Base-by-base conservation (phyloP, 2,888 invertebrate genomes). In the Eupsilia transversa region DNA sequence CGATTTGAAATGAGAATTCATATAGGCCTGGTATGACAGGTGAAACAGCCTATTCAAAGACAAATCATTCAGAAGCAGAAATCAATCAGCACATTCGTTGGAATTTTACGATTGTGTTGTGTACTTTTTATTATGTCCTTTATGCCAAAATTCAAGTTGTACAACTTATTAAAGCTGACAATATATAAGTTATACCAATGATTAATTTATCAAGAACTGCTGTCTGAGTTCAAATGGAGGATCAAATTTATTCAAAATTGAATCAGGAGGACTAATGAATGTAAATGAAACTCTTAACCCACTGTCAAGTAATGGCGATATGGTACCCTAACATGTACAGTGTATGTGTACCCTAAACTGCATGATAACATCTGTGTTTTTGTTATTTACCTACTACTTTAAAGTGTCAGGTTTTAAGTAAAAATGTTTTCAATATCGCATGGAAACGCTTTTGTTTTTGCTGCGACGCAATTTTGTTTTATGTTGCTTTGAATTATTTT, bases 401-500 rank as follows among this genome's bases (percentile, higher is more conserved):
- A 78, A 77, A 85, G 79, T 86, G 72, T 79, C 49, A 80, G 63
- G 52, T 74, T 72, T 74, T 73, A 67, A 79, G 74, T 72, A 43
- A 66, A 79, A 61, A 72, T 20, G n/a, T 68, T 74, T 72, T 61
- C 3, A 71, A 74, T 61, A 80, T 72, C 88, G 93, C 93, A 94
- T 93, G 94, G 88, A 83, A 77, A 85, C 85, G 96, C 96, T 95
- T 96, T 84, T 93, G 93, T 95, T 91, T 89, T 89, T 92, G 94
- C 94, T 95, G 95, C 94, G 89, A 89, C 89, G 93, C 94, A 91
- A 89, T 92, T 89, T 91, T 92, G 90, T 93, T 93, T 94, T 94
- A 93, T 94, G 94, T 95, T 94, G 96, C 96, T 96, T 96, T 95
- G 94, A 95, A 93, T 92, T 93, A 91, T 93, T 92, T 80, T 90